Percentiles rank a stretch among this genome's conserved stretches.
phyloP scores from a whole-genome alignment of 2,113 vertebrate genomes.

The Vicugna pacos region DNA sequence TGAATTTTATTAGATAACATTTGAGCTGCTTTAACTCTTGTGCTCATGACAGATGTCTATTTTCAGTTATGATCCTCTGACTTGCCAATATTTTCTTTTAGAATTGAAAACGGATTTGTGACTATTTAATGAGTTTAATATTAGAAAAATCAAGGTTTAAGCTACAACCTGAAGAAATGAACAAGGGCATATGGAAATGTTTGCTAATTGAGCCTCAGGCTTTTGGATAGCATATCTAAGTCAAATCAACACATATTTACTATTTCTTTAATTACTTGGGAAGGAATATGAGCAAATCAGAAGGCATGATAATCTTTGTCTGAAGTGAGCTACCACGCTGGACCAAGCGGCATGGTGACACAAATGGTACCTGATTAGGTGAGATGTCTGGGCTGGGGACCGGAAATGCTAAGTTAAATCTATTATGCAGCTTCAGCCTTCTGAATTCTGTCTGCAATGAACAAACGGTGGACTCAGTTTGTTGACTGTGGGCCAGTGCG shows the following conservation, averaged over 20 bases:
- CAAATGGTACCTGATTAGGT: background rate
- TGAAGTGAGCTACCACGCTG: background rate
- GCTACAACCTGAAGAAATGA: background rate
- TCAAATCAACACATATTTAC: conserved; percentile 49
- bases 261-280: background rate
- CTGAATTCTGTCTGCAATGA: background rate
- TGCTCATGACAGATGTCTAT: conserved; percentile 33
- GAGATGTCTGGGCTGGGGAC: background rate
- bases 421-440: background rate
- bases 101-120: conserved; percentile 65
- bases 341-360: background rate
- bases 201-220: background rate
- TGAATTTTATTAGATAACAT: conserved; percentile 73
- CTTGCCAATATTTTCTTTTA: conserved; percentile 61
- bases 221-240: conserved; percentile 27
- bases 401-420: conserved; percentile 21
- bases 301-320: conserved; percentile 33
- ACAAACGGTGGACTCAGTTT: background rate
- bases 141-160: conserved; percentile 55
- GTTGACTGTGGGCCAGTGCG: background rate
- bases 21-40: conserved; percentile 38
- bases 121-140: conserved; percentile 58
- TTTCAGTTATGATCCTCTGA: conserved; percentile 55
- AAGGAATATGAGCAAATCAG: background rate
- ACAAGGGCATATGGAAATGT: conserved; percentile 60